Evolutionary conservation across 2,797 vertebrate genomes (phyloP), one percentile per base, ranked within the genome.

Genomic region (Falco berigora): DNA sequence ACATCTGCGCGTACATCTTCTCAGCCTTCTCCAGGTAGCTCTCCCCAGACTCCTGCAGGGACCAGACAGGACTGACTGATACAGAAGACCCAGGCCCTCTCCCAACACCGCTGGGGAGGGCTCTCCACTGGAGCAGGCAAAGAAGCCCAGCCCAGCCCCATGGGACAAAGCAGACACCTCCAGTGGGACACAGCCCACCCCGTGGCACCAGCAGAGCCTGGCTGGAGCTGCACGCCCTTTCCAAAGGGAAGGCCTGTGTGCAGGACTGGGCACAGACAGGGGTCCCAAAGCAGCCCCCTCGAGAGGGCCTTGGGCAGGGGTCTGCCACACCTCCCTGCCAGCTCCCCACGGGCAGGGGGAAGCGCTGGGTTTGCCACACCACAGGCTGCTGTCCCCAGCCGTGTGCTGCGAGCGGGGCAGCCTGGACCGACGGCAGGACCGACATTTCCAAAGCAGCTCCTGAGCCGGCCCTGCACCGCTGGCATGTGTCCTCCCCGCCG

Each of bases 1-100:
- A 98, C 98, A 99, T 98, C 49, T 99, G 97, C 0, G 95, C 81
- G 69, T 98, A 98, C 61, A 99, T 97, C 86, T 94, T 98, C 14
- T 98, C 98, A 1, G 98, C 97, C 81, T 98, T 99, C 95, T 98
- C 98, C 97, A 99, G 95, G 96, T 99, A 99, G 13, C 98, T 98
- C 78, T 98, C 98, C 58, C 98, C 98, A 0, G 97, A 97, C 3
- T 98, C 98, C 99, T 99, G 95, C 6, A 76, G 93, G 36, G 46
- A 85, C 9, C n/a, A 38, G 46, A 72, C n/a, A 1, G 1, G 10
- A 58, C 8, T 6, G 9, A 27, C 13, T 25, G 15, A 62, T 8
- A 47, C 11, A 53, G n/a, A 28, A 14, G 42, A 53, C 28, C 38
- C 3, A 2, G 30, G 24, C 12, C 27, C 58, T 17, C 32, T 42